A percentile compares a stretch with the other conserved stretches of the same genome.
Conservation (phyloP, 2,113 vertebrate species). For the Labrus mixtus region DNA sequence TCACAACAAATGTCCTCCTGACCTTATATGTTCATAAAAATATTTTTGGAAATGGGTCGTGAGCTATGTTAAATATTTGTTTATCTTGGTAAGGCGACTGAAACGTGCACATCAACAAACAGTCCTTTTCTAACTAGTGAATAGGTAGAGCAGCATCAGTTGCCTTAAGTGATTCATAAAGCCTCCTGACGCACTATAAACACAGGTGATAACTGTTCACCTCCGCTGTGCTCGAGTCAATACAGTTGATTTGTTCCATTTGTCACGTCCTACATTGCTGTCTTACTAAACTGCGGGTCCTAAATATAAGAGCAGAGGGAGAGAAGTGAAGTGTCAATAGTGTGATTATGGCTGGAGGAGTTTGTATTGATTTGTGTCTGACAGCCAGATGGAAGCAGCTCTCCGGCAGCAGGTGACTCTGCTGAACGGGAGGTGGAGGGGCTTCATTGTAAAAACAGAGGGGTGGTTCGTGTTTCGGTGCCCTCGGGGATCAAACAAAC, state of each 20-base stretch:
- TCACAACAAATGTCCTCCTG: too few relatives aligned
- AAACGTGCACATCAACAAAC: too few relatives aligned
- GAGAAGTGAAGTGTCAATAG: slow-evolving; percentile 31
- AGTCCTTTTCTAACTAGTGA: too few relatives aligned
- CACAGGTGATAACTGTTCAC: neutral
- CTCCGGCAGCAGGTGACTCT: slow-evolving; percentile 34
- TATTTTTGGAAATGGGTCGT: too few relatives aligned
- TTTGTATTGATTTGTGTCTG: slow-evolving; percentile 58
- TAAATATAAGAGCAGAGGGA: slow-evolving; percentile 1
- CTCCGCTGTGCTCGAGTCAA: neutral
- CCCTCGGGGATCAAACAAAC: neutral
- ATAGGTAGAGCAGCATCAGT: too few relatives aligned
- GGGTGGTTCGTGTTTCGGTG: neutral
- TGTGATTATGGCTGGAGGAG: slow-evolving; percentile 45
- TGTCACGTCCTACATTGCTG: neutral
- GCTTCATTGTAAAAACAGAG: slow-evolving; percentile 10
- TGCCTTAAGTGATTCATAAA: neutral
- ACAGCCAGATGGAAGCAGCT: slow-evolving; percentile 50
- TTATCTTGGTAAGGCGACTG: too few relatives aligned
- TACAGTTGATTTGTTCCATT: neutral
- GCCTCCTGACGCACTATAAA: neutral
- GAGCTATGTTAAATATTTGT: too few relatives aligned
- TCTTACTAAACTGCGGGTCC: neutral
- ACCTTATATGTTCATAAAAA: too few relatives aligned
- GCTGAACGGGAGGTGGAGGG: slow-evolving; percentile 20